Evolutionary conservation across 37 sponge, comb jelly and placozoan genomes (phyloP), one percentile per base, ranked within the genome.

Genomic region (Chondrilla cf. caribensis): DNA sequence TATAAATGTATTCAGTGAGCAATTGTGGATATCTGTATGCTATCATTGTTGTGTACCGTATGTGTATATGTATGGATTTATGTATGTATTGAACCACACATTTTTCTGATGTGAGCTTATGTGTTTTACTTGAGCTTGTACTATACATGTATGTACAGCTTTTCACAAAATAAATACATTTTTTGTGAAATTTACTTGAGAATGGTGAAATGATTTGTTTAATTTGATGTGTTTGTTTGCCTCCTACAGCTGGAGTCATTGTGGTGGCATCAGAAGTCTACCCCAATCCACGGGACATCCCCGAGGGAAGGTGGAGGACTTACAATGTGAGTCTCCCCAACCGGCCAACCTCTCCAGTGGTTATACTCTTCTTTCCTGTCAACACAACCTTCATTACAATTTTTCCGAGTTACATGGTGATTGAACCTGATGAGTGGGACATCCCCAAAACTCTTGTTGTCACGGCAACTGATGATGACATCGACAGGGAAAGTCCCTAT

Each of bases 271-370:
- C 85, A 44, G 93, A 93, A 55, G 58, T 51, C 3, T 89, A 90
- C 44, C 93, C 93, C 0, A 64, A 60, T 43, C 89, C 90, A 2
- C 70, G 80, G 14, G 38, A 87, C 43, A 87, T 96, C 43, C 96
- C 96, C 15, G 96, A 96, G 76, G 96, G 93, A 17, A 58, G 93
- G 58, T 93, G 87, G 88, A 75, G 81, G 31, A 88, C 88, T 54
- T 96, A 88, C 58, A 81, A 83, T n/a, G 78, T 96, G 70, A 70
- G 82, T 0, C 87, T 96, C 37, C 93, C 88, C 57, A 88, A 58
- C 58, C 79, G 54, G 0, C 96, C 96, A 32, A 83, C 67, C 32
- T 7, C 54, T 33, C n/a, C 85, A 8, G 89, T 93, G 44, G 79
- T 77, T 57, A 83, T 96, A 31, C 38, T 65, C 62, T 88, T 88